These are phyloP conservation scores for Acromyrmex charruanus DNA, from an alignment of 1,140 invertebrate species.

Conservation along the genomic window DNA sequence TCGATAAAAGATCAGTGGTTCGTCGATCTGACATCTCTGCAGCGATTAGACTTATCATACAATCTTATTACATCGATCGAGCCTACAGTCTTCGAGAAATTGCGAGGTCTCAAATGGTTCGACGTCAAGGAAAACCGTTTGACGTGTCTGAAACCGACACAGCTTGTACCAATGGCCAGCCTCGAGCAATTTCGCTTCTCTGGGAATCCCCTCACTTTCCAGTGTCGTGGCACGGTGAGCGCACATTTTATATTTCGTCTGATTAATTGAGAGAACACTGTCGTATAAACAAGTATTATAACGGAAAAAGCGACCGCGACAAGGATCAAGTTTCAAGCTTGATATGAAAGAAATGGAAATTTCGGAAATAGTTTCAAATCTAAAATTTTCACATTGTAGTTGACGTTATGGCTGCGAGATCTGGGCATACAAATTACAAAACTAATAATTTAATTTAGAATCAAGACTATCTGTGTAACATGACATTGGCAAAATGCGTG, in stretches of 20 bases:
- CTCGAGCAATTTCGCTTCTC: conserved; percentile 79
- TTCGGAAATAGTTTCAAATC: neutral
- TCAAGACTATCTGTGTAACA: neutral
- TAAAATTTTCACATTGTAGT: conserved; percentile 70
- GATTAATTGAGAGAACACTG: neutral
- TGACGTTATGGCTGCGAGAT: conserved; percentile 82
- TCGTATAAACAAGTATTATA: neutral
- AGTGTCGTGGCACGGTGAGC: conserved; percentile 79
- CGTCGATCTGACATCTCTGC: conserved; percentile 68
- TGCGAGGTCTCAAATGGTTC: conserved; percentile 73
- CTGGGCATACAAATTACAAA: conserved; percentile 69
- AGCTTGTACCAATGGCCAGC: conserved; percentile 72
- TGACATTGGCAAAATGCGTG: neutral
- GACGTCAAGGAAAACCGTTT: conserved; percentile 80
- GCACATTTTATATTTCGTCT: neutral
- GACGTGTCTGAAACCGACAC: conserved; percentile 71
- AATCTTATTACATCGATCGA: conserved; percentile 77
- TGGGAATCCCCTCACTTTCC: conserved; percentile 78
- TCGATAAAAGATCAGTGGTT: conserved; percentile 76
- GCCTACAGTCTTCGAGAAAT: conserved; percentile 67
- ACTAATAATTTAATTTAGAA: neutral
- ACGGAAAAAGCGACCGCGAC: neutral
- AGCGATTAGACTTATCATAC: conserved; percentile 81
- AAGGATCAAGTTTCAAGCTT: neutral
- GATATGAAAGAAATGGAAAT: neutral